Evolutionary conservation across 2,888 invertebrate genomes (phyloP).

Genomic region (Euproctis similis): DNA sequence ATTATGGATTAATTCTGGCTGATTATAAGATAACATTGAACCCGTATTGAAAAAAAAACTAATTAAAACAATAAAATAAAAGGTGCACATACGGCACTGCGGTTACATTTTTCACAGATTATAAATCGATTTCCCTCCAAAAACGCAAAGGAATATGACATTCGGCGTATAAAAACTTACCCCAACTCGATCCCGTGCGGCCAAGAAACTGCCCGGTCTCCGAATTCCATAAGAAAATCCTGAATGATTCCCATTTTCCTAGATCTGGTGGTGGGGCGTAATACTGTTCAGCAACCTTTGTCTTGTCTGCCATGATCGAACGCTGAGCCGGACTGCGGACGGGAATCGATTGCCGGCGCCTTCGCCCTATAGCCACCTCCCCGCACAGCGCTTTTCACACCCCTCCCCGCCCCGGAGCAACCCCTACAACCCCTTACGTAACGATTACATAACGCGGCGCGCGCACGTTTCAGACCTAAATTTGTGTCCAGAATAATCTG

Average conservation of each 20-base stretch:
- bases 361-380: conserved; percentile 43
- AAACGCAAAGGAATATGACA: conserved; percentile 15
- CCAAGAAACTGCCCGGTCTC: conserved; percentile 94
- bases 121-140: conserved; percentile 43
- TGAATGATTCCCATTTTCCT: conserved; percentile 90
- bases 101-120: conserved; percentile 1
- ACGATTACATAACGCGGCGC: conserved; percentile 67
- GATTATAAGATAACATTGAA: too few species aligned
- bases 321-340: conserved; percentile 64
- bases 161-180: conserved; percentile 77
- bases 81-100: too few species aligned
- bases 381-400: conserved; percentile 23
- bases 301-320: conserved; percentile 84
- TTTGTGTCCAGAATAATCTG: conserved; percentile 26
- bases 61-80: too few species aligned
- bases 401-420: conserved; percentile 37
- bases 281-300: conserved; percentile 82
- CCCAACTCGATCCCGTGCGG: conserved; percentile 95
- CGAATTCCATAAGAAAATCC: conserved; percentile 91
- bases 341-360: conserved; percentile 59
- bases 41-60: too few species aligned
- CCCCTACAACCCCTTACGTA: conserved; percentile 59
- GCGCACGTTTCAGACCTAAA: conserved; percentile 53
- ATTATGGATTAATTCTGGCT: too few species aligned
- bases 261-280: conserved; percentile 87